These are phyloP conservation scores for Drosophila bipectinata DNA, from an alignment of 1,140 invertebrate species.

Conservation along the genomic window DNA sequence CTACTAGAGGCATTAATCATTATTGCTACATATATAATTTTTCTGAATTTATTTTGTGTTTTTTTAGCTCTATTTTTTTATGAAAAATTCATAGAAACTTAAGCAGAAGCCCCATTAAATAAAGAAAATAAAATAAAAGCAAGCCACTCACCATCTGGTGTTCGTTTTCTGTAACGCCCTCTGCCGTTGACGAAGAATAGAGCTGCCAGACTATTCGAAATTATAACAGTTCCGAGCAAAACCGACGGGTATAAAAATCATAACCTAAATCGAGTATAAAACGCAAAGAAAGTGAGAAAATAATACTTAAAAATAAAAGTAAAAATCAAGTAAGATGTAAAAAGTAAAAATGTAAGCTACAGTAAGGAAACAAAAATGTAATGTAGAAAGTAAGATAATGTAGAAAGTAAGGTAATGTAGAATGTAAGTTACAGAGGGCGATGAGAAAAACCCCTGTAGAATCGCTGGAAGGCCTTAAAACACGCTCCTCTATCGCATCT, in stretches of 20 bases:
- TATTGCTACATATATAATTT: background rate
- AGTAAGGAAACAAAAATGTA: background rate
- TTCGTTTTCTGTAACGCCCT: background rate
- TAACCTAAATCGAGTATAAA: background rate
- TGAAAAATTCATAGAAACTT: too few relatives aligned
- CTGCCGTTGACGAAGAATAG: background rate
- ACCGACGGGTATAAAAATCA: background rate
- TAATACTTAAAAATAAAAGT: background rate
- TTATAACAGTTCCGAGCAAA: background rate
- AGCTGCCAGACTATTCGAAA: background rate
- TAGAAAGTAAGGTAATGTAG: background rate
- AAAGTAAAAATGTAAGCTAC: background rate
- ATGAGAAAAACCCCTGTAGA: background rate
- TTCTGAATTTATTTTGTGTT: background rate
- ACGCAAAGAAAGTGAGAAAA: background rate
- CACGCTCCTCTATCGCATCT: background rate
- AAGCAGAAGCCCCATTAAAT: background rate
- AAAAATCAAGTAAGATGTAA: background rate
- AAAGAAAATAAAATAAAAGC: background rate
- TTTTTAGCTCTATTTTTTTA: background rate
- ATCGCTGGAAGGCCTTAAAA: background rate
- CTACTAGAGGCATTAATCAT: background rate
- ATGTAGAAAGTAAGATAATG: background rate
- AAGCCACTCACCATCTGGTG: too few relatives aligned
- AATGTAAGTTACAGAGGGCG: background rate